phyloP scores from a whole-genome alignment of 2,113 vertebrate species.

The Pluvianellus socialis region DNA sequence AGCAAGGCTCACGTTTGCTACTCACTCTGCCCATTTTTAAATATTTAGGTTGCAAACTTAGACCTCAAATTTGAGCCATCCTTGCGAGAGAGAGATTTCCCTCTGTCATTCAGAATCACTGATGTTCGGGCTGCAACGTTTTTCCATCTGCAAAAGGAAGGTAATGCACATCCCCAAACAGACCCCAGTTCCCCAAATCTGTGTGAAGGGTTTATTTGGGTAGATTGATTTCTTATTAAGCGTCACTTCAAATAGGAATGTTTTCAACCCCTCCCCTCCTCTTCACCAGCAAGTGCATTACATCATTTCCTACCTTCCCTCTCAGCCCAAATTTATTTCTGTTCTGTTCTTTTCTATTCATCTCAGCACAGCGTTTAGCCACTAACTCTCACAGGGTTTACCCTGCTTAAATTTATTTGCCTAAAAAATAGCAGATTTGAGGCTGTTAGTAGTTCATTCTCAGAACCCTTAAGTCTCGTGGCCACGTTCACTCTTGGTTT shows the following conservation, averaged over 20 bases:
- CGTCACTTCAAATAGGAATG: background rate
- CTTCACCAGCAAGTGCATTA: background rate
- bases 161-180: background rate
- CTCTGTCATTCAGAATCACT: background rate
- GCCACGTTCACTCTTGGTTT: background rate
- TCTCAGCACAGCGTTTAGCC: background rate
- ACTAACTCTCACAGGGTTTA: background rate
- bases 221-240: background rate
- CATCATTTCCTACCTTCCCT: background rate
- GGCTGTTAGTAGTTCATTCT: background rate
- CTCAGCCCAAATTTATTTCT: background rate
- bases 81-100: background rate
- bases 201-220: background rate
- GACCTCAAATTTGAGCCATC: background rate
- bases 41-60: background rate
- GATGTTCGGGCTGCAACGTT: background rate
- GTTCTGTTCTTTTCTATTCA: background rate
- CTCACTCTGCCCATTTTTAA: accelerated
- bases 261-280: background rate
- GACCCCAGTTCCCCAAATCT: background rate
- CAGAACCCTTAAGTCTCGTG: background rate
- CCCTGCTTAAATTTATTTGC: background rate
- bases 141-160: background rate
- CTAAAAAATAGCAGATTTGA: background rate
- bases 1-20: accelerated